Evolutionary conservation across 2,888 invertebrate genomes (phyloP).

Genomic region (Caenorhabditis sinica): DNA sequence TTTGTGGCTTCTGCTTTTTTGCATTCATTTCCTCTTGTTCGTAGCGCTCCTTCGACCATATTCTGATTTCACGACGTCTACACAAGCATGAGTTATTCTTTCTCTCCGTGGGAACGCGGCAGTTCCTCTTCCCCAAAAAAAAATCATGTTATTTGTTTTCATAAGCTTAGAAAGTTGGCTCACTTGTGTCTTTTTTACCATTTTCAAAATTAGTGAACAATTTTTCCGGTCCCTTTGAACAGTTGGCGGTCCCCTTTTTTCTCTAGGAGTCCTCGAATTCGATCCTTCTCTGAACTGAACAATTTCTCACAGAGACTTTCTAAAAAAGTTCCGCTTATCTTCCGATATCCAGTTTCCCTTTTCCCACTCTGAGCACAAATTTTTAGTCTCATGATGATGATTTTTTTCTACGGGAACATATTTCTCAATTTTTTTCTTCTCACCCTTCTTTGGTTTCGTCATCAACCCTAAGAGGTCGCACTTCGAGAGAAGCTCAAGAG

Average conservation of each 20-base stretch:
- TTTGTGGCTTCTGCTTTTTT: slow-evolving; percentile 19
- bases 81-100: slow-evolving; percentile 1
- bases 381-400: slow-evolving; percentile 12
- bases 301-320: slow-evolving; percentile 5
- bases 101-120: not conserved
- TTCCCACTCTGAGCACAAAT: not conserved
- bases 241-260: not conserved
- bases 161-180: not conserved
- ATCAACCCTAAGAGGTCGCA: slow-evolving; percentile 28
- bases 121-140: not conserved
- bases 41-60: not conserved
- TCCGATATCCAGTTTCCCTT: slow-evolving; percentile 13
- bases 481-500: slow-evolving; percentile 13
- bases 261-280: no score
- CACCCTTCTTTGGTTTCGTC: slow-evolving; percentile 45
- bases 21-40: slow-evolving; percentile 18
- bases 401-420: slow-evolving; percentile 26
- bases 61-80: slow-evolving; percentile 19
- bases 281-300: no score
- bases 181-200: not conserved
- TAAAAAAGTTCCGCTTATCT: slow-evolving; percentile 7
- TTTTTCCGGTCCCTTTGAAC: not conserved
- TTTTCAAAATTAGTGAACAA: no score
- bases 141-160: not conserved
- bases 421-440: slow-evolving; percentile 4